phyloP scores from a whole-genome alignment of 2,113 vertebrate genomes.

The Ahaetulla prasina region DNA sequence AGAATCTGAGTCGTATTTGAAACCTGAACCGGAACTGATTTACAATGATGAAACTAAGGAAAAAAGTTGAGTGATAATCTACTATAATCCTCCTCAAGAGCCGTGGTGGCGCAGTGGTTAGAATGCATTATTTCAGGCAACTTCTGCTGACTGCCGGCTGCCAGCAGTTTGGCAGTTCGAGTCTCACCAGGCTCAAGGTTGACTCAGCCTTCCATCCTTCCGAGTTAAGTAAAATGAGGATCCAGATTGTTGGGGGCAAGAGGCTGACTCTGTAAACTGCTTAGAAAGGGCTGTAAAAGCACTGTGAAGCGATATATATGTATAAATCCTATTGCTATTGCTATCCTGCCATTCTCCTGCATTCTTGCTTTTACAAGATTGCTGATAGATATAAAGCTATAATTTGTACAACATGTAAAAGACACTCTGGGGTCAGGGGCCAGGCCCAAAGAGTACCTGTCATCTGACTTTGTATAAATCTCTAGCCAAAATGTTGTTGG shows the following conservation, averaged over 20 bases:
- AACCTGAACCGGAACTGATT: background rate
- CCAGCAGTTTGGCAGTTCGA: too few species aligned
- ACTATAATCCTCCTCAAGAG: background rate
- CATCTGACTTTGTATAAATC: background rate
- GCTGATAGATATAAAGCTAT: background rate
- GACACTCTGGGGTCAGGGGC: background rate
- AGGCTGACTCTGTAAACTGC: too few species aligned
- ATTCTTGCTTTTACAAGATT: background rate
- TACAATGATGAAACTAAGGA: background rate
- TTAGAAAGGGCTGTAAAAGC: too few species aligned
- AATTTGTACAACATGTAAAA: background rate
- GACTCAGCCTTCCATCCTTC: too few species aligned
- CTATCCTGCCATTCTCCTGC: background rate
- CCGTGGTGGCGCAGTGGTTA: too few species aligned
- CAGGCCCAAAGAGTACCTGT: background rate
- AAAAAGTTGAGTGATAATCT: background rate
- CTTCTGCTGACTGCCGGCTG: too few species aligned
- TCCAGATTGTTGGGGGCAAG: too few species aligned
- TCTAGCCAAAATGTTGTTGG: background rate
- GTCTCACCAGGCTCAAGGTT: too few species aligned
- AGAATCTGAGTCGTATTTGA: background rate
- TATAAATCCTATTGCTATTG: too few species aligned
- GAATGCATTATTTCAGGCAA: too few species aligned
- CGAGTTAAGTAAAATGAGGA: too few species aligned
- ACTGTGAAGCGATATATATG: too few species aligned